Base-by-base conservation (phyloP, 2,113 vertebrate species). In the Psettodes erumei region DNA sequence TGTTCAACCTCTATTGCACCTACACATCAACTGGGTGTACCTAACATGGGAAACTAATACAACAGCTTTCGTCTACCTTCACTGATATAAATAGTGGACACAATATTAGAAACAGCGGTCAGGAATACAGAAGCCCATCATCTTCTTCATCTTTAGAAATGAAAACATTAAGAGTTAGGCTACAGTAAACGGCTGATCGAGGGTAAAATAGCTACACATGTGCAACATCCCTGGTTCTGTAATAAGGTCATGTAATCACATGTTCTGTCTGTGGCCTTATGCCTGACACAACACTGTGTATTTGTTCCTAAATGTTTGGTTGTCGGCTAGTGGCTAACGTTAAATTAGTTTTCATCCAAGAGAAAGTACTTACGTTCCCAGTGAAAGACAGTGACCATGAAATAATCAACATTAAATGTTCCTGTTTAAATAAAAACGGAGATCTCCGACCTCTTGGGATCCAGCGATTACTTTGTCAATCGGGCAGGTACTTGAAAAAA, bases 301-400 rank as follows among this genome's bases (percentile, higher is more conserved):
- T n/a, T n/a, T 47, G 45, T 21, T n/a, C 13, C 13, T 16, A 6
- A 15, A 3, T 16, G 38, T 5, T 16, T 7, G 45, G 45, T 21
- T 45, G 43, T 45, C 19, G n/a, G 2, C 19, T n/a, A n/a, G 25
- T 11, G 8, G 45, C 32, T n/a, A n/a, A 45, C 0, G 10, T 19
- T 19, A n/a, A 28, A 15, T 59, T 38, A 60, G 23, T n/a, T 45
- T 7, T 6, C 27, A 9, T 19, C 1, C 13, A 54, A 0, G 6
- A 56, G 15, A 1, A 50, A n/a, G 13, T 16, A 89, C 87, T 88
- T 65, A 91, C 90, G 32, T 75, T 56, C 8, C 45, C 1, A 11
- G n/a, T 30, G 45, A 48, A 55, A 54, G 1, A 47, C 19, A 13
- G 13, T 10, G 12, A 58, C 25, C 12, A 19, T 33, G 2, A 25